Conservation (phyloP, 2,797 vertebrate genomes). For the Myotis myotis region DNA sequence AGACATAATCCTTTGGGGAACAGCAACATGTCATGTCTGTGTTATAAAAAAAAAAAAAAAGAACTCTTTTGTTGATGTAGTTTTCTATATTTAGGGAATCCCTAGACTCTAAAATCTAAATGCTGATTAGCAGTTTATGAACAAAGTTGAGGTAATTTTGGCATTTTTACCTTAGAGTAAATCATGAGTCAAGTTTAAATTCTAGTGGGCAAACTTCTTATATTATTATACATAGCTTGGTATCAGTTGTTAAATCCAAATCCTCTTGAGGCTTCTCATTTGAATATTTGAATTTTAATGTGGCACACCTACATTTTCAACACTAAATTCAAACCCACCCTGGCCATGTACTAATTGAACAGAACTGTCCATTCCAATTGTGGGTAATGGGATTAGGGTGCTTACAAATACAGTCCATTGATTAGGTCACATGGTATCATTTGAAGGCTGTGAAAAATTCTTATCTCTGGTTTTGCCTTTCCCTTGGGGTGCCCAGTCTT, state of each 20-base stretch:
- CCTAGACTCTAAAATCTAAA: constrained; percentile 48
- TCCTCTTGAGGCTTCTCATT: not conserved
- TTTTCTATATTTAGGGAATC: constrained; percentile 46
- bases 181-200: constrained; percentile 74
- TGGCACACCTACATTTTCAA: constrained; percentile 61
- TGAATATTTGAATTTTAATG: constrained; percentile 47
- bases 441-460: constrained; percentile 78
- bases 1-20: not conserved
- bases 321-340: constrained; percentile 68
- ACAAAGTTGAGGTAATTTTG: constrained; percentile 69
- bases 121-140: constrained; percentile 62
- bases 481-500: constrained; percentile 82
- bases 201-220: constrained; percentile 61
- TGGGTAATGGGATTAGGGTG: constrained; percentile 69
- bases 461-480: constrained; percentile 81
- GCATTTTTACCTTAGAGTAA: constrained; percentile 61
- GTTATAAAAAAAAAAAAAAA: constrained; percentile 24
- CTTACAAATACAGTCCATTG: constrained; percentile 74
- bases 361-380: constrained; percentile 72
- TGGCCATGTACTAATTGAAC: constrained; percentile 75
- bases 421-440: constrained; percentile 72
- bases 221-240: constrained; percentile 67
- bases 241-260: not conserved
- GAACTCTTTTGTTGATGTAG: not conserved
- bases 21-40: constrained; percentile 38